A percentile compares a stretch with the other conserved stretches of the same genome.
Conservation (phyloP, 2,113 vertebrate genomes). For the Crypturellus undulatus region DNA sequence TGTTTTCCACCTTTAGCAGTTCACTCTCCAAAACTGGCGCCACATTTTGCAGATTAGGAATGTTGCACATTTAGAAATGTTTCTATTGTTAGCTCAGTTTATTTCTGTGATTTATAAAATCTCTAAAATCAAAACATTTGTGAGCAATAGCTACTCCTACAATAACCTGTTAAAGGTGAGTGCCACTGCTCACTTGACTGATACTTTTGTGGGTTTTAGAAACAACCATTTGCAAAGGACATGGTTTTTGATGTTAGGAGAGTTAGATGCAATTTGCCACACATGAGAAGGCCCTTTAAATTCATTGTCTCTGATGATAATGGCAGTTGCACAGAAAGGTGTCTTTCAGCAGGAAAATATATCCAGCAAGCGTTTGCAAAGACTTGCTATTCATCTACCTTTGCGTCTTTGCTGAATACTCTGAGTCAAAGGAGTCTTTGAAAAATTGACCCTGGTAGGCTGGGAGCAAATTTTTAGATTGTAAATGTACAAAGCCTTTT, state of each 20-base stretch:
- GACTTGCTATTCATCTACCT: background rate
- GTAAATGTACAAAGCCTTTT: background rate
- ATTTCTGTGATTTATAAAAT: background rate
- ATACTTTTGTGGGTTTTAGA: background rate
- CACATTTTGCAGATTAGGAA: background rate
- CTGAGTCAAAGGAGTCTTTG: background rate
- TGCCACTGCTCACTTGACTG: background rate
- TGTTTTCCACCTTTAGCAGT: background rate
- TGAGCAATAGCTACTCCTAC: background rate
- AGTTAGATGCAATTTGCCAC: background rate
- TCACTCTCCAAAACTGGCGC: background rate
- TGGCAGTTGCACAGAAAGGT: background rate
- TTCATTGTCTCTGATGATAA: background rate
- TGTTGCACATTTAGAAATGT: background rate
- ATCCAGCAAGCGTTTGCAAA: background rate
- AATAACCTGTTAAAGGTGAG: background rate
- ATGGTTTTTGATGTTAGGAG: background rate
- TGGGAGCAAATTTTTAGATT: background rate
- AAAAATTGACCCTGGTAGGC: background rate
- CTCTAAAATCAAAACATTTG: background rate
- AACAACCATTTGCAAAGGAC: background rate
- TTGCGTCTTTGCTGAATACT: background rate
- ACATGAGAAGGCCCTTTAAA: background rate
- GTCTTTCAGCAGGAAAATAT: background rate
- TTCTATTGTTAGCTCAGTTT: background rate